Evolutionary conservation across 2,113 vertebrate species (phyloP).

Genomic region (Poeciliopsis turrubarensis): DNA sequence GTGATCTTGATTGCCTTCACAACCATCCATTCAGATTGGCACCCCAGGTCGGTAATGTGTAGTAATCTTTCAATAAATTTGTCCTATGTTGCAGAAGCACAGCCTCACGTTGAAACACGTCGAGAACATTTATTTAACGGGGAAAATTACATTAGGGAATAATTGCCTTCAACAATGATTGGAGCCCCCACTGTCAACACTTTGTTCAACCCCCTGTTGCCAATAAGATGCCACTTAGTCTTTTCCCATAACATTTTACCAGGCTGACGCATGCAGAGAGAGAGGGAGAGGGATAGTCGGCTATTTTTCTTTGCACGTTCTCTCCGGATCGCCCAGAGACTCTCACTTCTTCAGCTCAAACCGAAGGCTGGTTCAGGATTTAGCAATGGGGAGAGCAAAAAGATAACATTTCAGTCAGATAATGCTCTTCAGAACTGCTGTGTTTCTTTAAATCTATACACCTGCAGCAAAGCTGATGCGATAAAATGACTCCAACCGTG

Average conservation of each 20-base stretch:
- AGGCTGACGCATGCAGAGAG: neutral
- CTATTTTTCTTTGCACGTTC: neutral
- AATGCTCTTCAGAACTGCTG: too few species aligned
- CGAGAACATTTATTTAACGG: neutral
- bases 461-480: too few species aligned
- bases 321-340: too few species aligned
- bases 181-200: neutral
- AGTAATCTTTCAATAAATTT: neutral
- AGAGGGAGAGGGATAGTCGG: neutral
- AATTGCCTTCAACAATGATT: neutral
- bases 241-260: neutral
- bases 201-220: neutral
- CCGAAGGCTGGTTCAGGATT: too few species aligned
- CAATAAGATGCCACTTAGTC: neutral
- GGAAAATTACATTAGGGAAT: neutral
- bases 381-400: too few species aligned
- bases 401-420: too few species aligned
- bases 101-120: neutral
- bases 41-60: neutral
- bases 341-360: too few species aligned
- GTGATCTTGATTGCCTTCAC: neutral
- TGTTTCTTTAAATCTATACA: too few species aligned
- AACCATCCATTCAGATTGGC: neutral
- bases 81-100: neutral
- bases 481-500: too few species aligned